Percentiles rank a stretch among this genome's conserved stretches.
These are phyloP conservation scores for Digitonthophagus gazella DNA, from an alignment of 2,888 invertebrate species.

Conservation along the genomic window DNA sequence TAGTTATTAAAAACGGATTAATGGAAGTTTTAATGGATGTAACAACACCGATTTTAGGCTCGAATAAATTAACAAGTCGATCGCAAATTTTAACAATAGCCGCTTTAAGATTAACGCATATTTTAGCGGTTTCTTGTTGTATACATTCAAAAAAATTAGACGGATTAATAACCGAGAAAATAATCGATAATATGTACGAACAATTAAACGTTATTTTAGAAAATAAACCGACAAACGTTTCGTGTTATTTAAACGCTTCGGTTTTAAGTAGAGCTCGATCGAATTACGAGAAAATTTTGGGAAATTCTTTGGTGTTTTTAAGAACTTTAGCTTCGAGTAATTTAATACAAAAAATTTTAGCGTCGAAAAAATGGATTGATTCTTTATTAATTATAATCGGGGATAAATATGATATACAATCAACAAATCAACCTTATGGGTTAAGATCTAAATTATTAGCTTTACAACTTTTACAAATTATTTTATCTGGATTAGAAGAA, in stretches of 20 bases:
- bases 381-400: slow-evolving; percentile 51
- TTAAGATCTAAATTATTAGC: slow-evolving; percentile 57
- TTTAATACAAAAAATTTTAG: slow-evolving; percentile 52
- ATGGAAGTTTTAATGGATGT: slow-evolving; percentile 51
- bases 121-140: slow-evolving; percentile 57
- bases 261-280: slow-evolving; percentile 31
- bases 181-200: slow-evolving; percentile 55
- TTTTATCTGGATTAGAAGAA: slow-evolving; percentile 50
- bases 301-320: slow-evolving; percentile 58
- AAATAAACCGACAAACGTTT: slow-evolving; percentile 30
- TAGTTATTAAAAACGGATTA: slow-evolving; percentile 57
- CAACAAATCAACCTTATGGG: slow-evolving; percentile 47
- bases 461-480: slow-evolving; percentile 54
- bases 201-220: slow-evolving; percentile 47
- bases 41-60: slow-evolving; percentile 32
- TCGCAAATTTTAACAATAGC: slow-evolving; percentile 50
- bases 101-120: slow-evolving; percentile 56
- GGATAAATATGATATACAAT: slow-evolving; percentile 38
- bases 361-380: slow-evolving; percentile 55
- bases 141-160: slow-evolving; percentile 55
- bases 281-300: slow-evolving; percentile 51
- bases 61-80: slow-evolving; percentile 36
- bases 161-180: slow-evolving; percentile 51
- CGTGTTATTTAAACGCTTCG: slow-evolving; percentile 30
- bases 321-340: slow-evolving; percentile 54